Evolutionary conservation across 1,140 invertebrate species (phyloP).

Genomic region (Holcopasites calliopsidis): DNA sequence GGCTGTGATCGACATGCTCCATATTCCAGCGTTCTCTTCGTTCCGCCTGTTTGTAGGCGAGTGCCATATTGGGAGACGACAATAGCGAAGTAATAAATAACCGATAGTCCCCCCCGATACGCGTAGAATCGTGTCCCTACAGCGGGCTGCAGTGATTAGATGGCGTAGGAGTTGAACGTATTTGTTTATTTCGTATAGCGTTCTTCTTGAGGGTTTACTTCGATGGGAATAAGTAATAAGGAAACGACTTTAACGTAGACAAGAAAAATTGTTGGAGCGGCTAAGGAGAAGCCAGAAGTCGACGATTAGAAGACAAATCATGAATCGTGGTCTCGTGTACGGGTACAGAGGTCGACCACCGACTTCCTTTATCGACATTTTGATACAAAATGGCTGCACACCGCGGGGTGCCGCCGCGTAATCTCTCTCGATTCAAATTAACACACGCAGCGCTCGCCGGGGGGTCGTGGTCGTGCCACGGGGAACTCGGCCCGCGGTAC

Average conservation of each 20-base stretch:
- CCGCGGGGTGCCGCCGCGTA: conserved; percentile 77
- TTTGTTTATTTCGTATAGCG: no score
- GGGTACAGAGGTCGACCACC: conserved; percentile 54
- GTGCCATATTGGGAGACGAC: conserved; percentile 16
- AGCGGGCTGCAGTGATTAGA: not conserved
- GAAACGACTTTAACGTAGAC: no score
- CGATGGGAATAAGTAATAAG: no score
- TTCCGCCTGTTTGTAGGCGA: not conserved
- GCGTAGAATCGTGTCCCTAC: not conserved
- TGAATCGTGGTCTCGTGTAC: conserved; percentile 17
- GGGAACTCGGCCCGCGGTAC: conserved; percentile 59
- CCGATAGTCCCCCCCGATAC: not conserved
- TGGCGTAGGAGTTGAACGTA: not conserved
- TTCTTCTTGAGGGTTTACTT: no score
- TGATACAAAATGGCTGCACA: conserved; percentile 80
- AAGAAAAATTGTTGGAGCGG: not conserved
- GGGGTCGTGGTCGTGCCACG: conserved; percentile 55
- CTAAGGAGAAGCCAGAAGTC: not conserved
- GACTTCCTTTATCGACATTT: conserved; percentile 80
- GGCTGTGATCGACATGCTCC: conserved; percentile 33
- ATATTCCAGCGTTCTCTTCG: conserved; percentile 8
- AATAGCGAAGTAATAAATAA: conserved; percentile 42
- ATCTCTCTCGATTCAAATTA: conserved; percentile 81
- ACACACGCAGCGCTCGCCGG: conserved; percentile 78
- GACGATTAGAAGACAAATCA: conserved; percentile 50